These are phyloP conservation scores for Acanthornis magna DNA, from an alignment of 2,797 vertebrate species.

Conservation along the genomic window DNA sequence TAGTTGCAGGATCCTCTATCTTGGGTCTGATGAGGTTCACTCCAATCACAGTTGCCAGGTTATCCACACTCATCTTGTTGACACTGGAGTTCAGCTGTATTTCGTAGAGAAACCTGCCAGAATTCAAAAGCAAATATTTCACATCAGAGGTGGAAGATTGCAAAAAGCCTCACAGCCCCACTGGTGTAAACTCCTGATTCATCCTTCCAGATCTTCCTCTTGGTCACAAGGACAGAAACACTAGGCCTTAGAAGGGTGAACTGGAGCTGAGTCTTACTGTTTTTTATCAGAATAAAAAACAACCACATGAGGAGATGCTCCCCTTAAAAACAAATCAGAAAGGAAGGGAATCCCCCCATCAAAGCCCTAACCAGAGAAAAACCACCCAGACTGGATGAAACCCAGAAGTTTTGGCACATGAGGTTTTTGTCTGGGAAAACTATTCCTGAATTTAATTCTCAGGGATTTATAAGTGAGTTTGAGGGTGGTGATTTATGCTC, in stretches of 20 bases:
- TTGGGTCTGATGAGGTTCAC: slow-evolving; percentile 94
- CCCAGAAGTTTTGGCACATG: background rate
- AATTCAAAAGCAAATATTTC: background rate
- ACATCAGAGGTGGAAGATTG: background rate
- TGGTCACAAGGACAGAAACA: background rate
- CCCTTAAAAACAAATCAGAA: background rate
- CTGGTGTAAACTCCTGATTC: background rate
- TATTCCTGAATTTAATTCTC: background rate
- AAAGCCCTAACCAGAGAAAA: background rate
- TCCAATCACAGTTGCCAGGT: slow-evolving; percentile 95
- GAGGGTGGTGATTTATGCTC: background rate
- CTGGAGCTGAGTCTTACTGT: background rate
- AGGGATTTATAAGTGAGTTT: background rate
- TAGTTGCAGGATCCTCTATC: slow-evolving; percentile 88
- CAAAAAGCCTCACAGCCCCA: background rate
- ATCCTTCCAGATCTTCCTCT: background rate
- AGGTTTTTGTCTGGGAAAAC: background rate
- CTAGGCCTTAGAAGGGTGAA: background rate
- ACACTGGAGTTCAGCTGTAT: slow-evolving; percentile 86
- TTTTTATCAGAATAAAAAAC: background rate
- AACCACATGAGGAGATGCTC: background rate
- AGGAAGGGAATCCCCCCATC: background rate
- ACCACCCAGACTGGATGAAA: background rate
- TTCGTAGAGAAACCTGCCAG: slow-evolving; percentile 89
- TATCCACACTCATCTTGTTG: slow-evolving; percentile 98